Conservation (phyloP, 2,797 vertebrate species). For the Erithacus rubecula region DNA sequence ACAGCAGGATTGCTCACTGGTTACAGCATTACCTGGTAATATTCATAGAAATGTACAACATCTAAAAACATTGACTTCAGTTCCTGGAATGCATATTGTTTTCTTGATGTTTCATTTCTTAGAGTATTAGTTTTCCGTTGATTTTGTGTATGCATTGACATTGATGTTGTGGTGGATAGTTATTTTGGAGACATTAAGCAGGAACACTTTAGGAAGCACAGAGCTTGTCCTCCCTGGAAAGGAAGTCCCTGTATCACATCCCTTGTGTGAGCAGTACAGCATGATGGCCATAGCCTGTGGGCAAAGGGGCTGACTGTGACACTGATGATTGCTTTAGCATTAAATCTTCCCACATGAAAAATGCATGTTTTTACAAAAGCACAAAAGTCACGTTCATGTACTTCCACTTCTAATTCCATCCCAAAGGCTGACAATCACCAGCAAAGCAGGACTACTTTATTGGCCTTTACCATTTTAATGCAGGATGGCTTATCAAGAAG, state of each 20-base stretch:
- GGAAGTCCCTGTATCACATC: not conserved
- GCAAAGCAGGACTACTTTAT: not conserved
- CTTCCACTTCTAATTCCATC: not conserved
- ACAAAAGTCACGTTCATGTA: not conserved
- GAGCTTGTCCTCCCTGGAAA: not conserved
- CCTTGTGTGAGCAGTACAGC: not conserved
- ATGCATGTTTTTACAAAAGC: not conserved
- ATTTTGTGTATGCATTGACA: not conserved
- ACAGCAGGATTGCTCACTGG: not conserved
- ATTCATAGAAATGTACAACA: not conserved
- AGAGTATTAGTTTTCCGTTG: not conserved
- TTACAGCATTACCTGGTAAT: not conserved
- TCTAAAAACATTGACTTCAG: not conserved
- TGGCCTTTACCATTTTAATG: not conserved
- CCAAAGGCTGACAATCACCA: not conserved
- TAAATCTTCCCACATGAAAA: not conserved
- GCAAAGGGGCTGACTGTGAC: not conserved
- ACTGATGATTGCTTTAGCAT: not conserved
- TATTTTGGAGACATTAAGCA: not conserved
- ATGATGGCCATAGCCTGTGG: fast-evolving
- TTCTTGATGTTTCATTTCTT: not conserved
- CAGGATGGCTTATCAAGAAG: not conserved
- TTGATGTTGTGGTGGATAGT: not conserved
- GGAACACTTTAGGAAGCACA: not conserved
- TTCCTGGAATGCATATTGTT: not conserved